Base-by-base conservation (phyloP, 2,113 vertebrate species). In the Spermophilus dauricus region DNA sequence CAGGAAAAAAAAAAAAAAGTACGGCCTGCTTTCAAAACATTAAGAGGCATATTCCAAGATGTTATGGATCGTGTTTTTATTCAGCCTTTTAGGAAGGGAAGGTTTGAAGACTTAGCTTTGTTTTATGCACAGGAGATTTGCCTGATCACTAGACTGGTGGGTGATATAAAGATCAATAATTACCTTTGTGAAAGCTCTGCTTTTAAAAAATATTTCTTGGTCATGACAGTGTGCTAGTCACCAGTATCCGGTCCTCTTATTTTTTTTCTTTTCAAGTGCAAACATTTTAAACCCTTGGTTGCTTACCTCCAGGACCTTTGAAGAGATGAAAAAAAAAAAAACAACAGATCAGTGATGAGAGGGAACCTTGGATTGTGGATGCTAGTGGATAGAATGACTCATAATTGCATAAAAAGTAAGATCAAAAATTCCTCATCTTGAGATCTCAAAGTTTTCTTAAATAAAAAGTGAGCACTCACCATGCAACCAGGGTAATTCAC, bases 201-300 rank as follows among this genome's bases (percentile, higher is more conserved):
- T 84, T 91, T 91, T 45, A 16, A 78, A 94, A 92, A n/a, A 30
- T 11, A 11, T 93, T 88, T 89, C 73, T 70, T 89, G 22, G 65
- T 85, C 26, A 58, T 87, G 69, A 78, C 34, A 26, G 72, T 53
- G 2, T 70, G 51, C 30, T 45, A 5, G 26, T 80, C 89, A 42
- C 65, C 53, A n/a, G 51, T 37, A 45, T 78, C n/a, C 1, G 3
- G 16, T 92, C 92, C 56, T 82, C 28, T 4, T 2, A 14, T 85
- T 87, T 94, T 87, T 94, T 87, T 83, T n/a, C 48, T 88, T 78
- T 76, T 95, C 85, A 97, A 96, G 94, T 53, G 42, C 61, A 39
- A 89, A 78, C 18, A 85, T 94, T 87, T 89, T 89, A 97, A 97
- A 69, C 30, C 48, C n/a, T 96, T 85, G 81, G 58, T 96, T 85